Evolutionary conservation across 1,140 invertebrate genomes (phyloP), one percentile per base, ranked within the genome.

Genomic region (Sminthurides bifidus): DNA sequence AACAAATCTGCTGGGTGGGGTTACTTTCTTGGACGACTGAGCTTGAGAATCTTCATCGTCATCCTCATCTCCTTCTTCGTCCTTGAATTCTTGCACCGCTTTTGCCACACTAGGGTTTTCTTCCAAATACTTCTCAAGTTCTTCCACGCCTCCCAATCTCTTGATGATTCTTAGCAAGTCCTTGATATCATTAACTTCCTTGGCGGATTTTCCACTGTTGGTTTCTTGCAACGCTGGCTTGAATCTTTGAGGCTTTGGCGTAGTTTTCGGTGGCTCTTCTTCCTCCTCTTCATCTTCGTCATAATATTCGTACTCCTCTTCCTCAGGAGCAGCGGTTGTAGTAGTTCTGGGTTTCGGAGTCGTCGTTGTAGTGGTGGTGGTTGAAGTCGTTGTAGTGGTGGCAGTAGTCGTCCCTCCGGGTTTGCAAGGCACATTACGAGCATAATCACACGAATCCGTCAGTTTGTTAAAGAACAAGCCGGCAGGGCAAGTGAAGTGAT

Each of bases 371-470:
- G 75, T 76, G 0, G 74, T 74, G 0, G 76, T 73, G 46, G 73
- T 70, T 24, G 72, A 66, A 0, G 73, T 70, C 30, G 76, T 75
- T 0, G 75, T 75, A 12, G 77, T 75, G 2, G 73, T 67, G 14
- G 72, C 67, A 4, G 72, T 66, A 31, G 70, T 68, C 64, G 77
- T 79, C n/a, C 59, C 50, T 17, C 64, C 53, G 10, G 60, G 56
- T 60, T 67, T 69, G 68, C 90, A 93, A 17, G 83, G 73, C 0
- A 92, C 89, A 68, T 92, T 92, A 49, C 87, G 76, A 0, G 85
- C 80, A 68, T 92, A 92, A 68, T 94, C 89, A 67, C 90, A 94
- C 3, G 88, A 91, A 68, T 92, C 88, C 0, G 88, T 86, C 4
- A 79, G 79, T 64, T 90, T 90, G 71, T 92, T 93, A 72, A 93